Evolutionary conservation across 2,797 vertebrate genomes (phyloP), one percentile per base, ranked within the genome.

Genomic region (Anguilla anguilla): DNA sequence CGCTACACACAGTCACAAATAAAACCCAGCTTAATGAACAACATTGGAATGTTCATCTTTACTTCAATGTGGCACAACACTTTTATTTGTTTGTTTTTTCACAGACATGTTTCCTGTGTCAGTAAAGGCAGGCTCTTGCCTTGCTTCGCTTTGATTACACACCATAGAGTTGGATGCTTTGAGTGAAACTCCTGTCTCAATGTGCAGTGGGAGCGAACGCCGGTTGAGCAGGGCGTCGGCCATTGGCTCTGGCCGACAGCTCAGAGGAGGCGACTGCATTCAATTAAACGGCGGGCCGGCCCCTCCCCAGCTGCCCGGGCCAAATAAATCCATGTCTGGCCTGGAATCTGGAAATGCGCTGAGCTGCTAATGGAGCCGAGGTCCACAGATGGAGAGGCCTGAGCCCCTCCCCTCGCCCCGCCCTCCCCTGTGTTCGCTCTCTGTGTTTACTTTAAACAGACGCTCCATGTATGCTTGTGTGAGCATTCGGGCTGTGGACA

Each of bases 401-500:
- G n/a, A 77, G 39, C 35, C 61, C 55, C 61, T 25, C 49, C 69
- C 39, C 49, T 82, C 46, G 1, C 28, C 77, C 22, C 72, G 43
- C 39, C 87, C 31, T 77, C 46, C 67, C 69, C 39, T 4, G 15
- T 11, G 13, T 85, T 79, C 53, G 1, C 53, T 85, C 49, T 22
- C 28, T 55, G 69, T 85, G 53, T 67, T 85, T 86, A 61, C 64
- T 57, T 61, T 85, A 69, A 85, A 51, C 49, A 85, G 87, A 69
- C 64, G 57, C 83, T 92, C 91, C 19, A 55, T 82, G 83, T 86
- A 55, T 86, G 59, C 85, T 87, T 22, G 83, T 91, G 88, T 89
- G 81, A 84, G 35, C 85, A 69, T 88, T 89, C 92, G 91, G 91
- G 90, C 92, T 87, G 88, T 89, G 53, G 84, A 85, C 57, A 85